These are phyloP conservation scores for Montipora foliosa DNA, from an alignment of 64 coral and sea anemone species.

Conservation along the genomic window DNA sequence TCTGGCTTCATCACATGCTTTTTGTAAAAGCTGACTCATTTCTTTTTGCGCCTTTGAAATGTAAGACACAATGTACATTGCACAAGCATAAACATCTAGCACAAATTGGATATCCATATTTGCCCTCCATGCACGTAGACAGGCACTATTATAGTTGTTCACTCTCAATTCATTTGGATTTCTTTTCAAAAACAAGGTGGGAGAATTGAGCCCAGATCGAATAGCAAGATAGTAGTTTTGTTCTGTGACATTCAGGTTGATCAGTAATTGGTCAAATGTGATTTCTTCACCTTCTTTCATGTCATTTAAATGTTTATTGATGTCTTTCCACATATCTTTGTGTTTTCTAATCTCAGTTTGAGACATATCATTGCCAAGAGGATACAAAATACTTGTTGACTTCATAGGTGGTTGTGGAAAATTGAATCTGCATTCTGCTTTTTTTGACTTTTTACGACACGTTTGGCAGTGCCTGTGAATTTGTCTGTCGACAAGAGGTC, in stretches of 20 bases:
- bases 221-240: not conserved
- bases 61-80: not conserved
- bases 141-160: too few species aligned
- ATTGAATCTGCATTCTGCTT: too few species aligned
- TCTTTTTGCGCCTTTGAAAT: slow-evolving; percentile 30
- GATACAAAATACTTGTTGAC: slow-evolving; percentile 10
- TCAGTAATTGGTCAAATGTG: slow-evolving; percentile 2
- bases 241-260: slow-evolving; percentile 4
- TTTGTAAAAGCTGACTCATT: too few species aligned
- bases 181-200: too few species aligned
- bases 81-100: slow-evolving; percentile 17
- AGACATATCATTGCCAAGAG: not conserved
- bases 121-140: too few species aligned
- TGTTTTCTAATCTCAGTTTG: not conserved
- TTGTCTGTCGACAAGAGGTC: slow-evolving; percentile 41
- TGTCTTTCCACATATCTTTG: slow-evolving; percentile 33
- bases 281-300: slow-evolving; percentile 15
- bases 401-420: slow-evolving; percentile 10
- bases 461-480: not conserved
- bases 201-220: too few species aligned
- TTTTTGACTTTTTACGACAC: too few species aligned
- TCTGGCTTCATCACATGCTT: too few species aligned
- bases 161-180: too few species aligned
- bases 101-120: slow-evolving; percentile 23
- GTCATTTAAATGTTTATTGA: not conserved